A percentile compares a stretch with the other conserved stretches of the same genome.
Evolutionary conservation across 2,888 invertebrate genomes (phyloP).

Genomic region (Callyntrura sp.): DNA sequence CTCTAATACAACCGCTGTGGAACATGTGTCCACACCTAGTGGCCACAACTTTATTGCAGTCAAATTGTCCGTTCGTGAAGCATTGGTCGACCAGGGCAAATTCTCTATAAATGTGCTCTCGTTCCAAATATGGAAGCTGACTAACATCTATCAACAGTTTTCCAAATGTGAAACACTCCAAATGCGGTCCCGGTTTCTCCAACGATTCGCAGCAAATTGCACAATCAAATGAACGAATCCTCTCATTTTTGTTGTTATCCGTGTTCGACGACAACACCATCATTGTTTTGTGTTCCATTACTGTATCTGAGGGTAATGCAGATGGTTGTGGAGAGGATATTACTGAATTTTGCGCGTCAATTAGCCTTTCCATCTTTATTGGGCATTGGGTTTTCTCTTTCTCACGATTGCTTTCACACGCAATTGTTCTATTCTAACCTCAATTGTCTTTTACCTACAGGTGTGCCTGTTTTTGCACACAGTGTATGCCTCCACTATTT

Average conservation of each 20-base stretch:
- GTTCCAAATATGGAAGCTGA: slow-evolving; percentile 7
- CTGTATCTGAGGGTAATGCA: neutral
- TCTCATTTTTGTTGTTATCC: neutral
- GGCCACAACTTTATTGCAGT: slow-evolving; percentile 59
- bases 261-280: neutral
- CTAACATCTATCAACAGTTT: slow-evolving; percentile 3
- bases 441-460: no score
- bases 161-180: slow-evolving; percentile 55
- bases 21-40: slow-evolving; percentile 71
- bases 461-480: no score
- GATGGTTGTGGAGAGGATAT: neutral
- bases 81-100: slow-evolving; percentile 33
- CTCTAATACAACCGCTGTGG: slow-evolving; percentile 66
- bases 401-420: no score
- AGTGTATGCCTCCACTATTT: no score
- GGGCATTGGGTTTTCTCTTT: no score
- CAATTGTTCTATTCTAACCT: no score
- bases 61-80: slow-evolving; percentile 40
- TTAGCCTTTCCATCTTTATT: neutral
- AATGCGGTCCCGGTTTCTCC: slow-evolving; percentile 20
- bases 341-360: neutral
- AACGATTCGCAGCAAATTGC: slow-evolving; percentile 58
- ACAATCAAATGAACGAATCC: slow-evolving; percentile 53
- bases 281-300: neutral
- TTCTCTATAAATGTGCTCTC: slow-evolving; percentile 32